Evolutionary conservation across 2,888 invertebrate species (phyloP).

Genomic region (Papilio elwesi): DNA sequence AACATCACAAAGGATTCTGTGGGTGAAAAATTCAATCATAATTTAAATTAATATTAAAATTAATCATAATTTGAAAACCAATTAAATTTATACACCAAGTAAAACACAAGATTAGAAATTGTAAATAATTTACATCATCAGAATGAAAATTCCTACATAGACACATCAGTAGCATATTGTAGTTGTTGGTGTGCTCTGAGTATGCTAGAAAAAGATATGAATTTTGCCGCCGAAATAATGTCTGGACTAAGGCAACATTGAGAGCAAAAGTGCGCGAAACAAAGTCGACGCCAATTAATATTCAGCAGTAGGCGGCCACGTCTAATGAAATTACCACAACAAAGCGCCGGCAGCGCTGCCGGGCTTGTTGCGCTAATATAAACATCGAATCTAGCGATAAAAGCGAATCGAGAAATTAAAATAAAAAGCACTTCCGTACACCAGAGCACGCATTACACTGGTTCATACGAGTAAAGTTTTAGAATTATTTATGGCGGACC

Average conservation of each 20-base stretch:
- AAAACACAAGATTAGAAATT: too few relatives aligned
- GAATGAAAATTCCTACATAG: too few relatives aligned
- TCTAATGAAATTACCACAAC: constrained; percentile 81
- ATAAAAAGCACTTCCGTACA: constrained; percentile 36
- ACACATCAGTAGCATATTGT: too few relatives aligned
- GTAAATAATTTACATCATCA: too few relatives aligned
- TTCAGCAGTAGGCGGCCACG: constrained; percentile 69
- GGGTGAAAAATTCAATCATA: too few relatives aligned
- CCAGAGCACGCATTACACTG: constrained; percentile 3
- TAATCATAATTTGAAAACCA: too few relatives aligned
- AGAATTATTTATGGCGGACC: constrained; percentile 25
- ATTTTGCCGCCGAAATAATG: constrained; percentile 16
- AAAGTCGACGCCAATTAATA: constrained; percentile 69
- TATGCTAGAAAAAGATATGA: too few relatives aligned
- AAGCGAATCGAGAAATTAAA: constrained; percentile 49
- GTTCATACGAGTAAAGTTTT: constrained; percentile 4
- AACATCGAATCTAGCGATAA: constrained; percentile 75
- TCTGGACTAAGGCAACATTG: constrained; percentile 36
- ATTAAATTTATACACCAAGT: too few relatives aligned
- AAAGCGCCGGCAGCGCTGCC: constrained; percentile 66
- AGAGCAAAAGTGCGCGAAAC: constrained; percentile 59
- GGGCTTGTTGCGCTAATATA: constrained; percentile 77
- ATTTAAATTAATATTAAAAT: too few relatives aligned
- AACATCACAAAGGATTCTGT: too few relatives aligned
- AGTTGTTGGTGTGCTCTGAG: too few relatives aligned